Conservation (phyloP, 2,113 vertebrate genomes). For the Blennius ocellaris region DNA sequence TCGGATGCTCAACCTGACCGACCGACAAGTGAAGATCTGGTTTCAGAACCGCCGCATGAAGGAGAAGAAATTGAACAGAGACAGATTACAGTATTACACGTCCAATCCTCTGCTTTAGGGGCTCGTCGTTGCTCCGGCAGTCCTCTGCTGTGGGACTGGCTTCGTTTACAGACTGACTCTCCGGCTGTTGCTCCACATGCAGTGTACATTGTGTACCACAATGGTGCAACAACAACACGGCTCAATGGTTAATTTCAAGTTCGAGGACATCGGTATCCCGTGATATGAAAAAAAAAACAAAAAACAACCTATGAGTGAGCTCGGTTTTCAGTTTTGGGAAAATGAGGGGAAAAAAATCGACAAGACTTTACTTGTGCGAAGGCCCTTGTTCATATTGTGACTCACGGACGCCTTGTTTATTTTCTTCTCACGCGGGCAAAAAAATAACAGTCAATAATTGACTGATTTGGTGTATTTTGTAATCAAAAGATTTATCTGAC, state of each 20-base stretch:
- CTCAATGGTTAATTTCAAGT: constrained; percentile 80
- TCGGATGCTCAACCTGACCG: constrained; percentile 97
- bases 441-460: constrained; percentile 49
- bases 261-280: constrained; percentile 71
- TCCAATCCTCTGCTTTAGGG: constrained; percentile 95
- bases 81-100: constrained; percentile 97
- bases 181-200: constrained; percentile 39
- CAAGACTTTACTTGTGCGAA: constrained; percentile 37
- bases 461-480: constrained; percentile 71
- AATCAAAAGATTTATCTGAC: constrained; percentile 64
- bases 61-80: constrained; percentile 99
- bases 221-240: constrained; percentile 54
- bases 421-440: constrained; percentile 26
- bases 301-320: constrained; percentile 36
- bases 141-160: constrained; percentile 40
- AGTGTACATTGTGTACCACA: constrained; percentile 60
- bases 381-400: constrained; percentile 51
- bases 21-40: constrained; percentile 99
- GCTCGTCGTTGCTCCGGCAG: constrained; percentile 4
- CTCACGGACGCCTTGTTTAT: constrained; percentile 45
- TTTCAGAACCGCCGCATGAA: constrained; percentile 99
- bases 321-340: constrained; percentile 44
- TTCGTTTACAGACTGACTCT: constrained; percentile 64
- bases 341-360: constrained; percentile 24
- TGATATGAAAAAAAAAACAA: constrained; percentile 30